A percentile compares a stretch with the other conserved stretches of the same genome.
These are phyloP conservation scores for Leptothorax acervorum DNA, from an alignment of 2,888 invertebrate genomes.

Conservation along the genomic window DNA sequence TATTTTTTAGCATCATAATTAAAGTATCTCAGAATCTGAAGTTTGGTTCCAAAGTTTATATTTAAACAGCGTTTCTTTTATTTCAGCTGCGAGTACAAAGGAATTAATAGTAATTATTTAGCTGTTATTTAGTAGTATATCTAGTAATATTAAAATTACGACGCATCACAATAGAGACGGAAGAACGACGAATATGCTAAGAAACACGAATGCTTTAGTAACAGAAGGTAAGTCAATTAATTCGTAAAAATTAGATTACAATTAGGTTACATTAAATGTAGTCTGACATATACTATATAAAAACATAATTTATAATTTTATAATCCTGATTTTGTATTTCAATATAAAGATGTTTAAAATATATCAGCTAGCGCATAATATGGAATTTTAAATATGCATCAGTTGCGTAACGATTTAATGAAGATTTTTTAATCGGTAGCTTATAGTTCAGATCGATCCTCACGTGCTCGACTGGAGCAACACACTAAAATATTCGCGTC, in stretches of 20 bases:
- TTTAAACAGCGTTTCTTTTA: not conserved
- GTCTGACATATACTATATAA: not conserved
- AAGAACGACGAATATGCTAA: not conserved
- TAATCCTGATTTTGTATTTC: not conserved
- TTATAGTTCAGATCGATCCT: not conserved
- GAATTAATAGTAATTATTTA: constrained; percentile 19
- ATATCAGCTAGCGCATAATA: not conserved
- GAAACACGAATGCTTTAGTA: too few species aligned
- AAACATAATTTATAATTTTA: not conserved
- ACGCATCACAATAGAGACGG: not conserved
- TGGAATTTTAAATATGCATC: not conserved
- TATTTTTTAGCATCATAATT: not conserved
- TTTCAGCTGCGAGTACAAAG: not conserved
- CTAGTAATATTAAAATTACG: not conserved
- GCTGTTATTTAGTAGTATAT: not conserved
- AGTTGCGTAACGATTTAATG: not conserved
- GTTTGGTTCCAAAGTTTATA: not conserved
- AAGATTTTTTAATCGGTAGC: not conserved
- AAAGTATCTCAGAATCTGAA: not conserved
- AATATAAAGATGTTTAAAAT: not conserved
- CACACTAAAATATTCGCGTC: constrained; percentile 88
- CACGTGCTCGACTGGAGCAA: constrained; percentile 72
- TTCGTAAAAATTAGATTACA: not conserved
- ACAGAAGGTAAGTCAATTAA: constrained; percentile 1
- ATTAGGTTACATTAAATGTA: not conserved